Base-by-base conservation (phyloP, 2,797 vertebrate species). In the Eulemur coronatus region DNA sequence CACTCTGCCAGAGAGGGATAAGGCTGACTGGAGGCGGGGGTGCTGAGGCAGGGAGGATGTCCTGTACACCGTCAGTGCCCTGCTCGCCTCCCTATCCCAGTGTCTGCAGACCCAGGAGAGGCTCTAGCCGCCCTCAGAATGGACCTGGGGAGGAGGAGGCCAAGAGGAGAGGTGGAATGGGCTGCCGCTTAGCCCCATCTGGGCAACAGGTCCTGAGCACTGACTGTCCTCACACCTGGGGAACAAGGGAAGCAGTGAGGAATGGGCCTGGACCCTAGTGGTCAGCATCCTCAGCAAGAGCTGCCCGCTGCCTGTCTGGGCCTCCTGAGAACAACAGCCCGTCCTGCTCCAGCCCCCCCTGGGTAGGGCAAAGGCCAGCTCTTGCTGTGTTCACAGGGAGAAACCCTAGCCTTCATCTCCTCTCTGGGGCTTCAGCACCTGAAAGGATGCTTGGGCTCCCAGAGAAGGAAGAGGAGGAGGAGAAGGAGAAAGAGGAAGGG, bases 141-240 rank as follows among this genome's bases (percentile, higher is more conserved):
- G 70, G 35, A 69, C 41, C 4, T 1, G 0, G 38, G 41, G 38
- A 41, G 15, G 26, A 33, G 33, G 18, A 72, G n/a, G 33, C 46
- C 52, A 65, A 35, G 50, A 69, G 70, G 59, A 79, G 18, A 75
- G 57, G 46, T 59, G 41, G 22, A 55, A 24, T 38, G n/a, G n/a
- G 38, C 35, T 89, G 70, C 4, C 28, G 2, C 17, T 91, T 35
- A 63, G 87, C 76, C 65, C 69, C 38, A 46, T 69, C 73, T 91
- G 50, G 96, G 97, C 97, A 96, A 97, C 96, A 98, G 96, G 97
- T 98, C 80, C 80, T 86, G 57, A 79, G 33, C 63, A 94, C 35
- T 33, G 69, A 78, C 30, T 59, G 63, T 57, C 50, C 86, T 18
- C 82, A 67, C 1, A 79, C 50, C 55, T 76, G 70, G 33, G 67